Base-by-base conservation (phyloP, 2,113 vertebrate species). In the Nannobrachium achirus region DNA sequence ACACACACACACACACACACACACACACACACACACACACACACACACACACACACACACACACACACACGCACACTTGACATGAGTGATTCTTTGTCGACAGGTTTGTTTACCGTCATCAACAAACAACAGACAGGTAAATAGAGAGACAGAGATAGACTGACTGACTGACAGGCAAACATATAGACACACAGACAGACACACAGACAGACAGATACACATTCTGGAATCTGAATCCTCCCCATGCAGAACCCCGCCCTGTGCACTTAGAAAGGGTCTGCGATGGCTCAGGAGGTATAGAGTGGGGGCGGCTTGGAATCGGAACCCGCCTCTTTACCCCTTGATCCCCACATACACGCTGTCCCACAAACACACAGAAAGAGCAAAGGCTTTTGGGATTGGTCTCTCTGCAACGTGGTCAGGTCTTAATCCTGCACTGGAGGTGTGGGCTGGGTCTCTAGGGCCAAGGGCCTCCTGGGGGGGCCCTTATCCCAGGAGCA, bases 341-440 rank as follows among this genome's bases (percentile, higher is more conserved):
- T 18, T 41, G 13, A 33, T 42, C 14, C 44, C 42, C 60, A 66
- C 71, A 69, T 64, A 25, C 25, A 25, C 25, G 38, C 49, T 49
- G 48, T 55, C 9, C 39, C 57, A 44, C 44, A 25, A 72, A 50
- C 63, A 66, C 10, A 52, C 10, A 72, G 58, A 74, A 70, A 82
- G 44, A 63, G 44, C 59, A 71, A 60, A 66, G 66, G 76, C 79
- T 69, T 83, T 68, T 53, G 64, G 76, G 77, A 80, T 80, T 74
- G 76, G 86, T 70, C 78, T 86, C 82, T 74, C 50, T 82, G 63
- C 61, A 72, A 59, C 15, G 14, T 42, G 55, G 78, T 67, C 79
- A 67, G 71, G 1, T 64, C 85, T 76, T 89, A 88, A 89, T 87
- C 70, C 66, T 50, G 68, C 70, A 0, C 66, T 69, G 60, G 6